Evolutionary conservation across 1,140 invertebrate species (phyloP), one percentile per base, ranked within the genome.

Genomic region (Psix sp.): DNA sequence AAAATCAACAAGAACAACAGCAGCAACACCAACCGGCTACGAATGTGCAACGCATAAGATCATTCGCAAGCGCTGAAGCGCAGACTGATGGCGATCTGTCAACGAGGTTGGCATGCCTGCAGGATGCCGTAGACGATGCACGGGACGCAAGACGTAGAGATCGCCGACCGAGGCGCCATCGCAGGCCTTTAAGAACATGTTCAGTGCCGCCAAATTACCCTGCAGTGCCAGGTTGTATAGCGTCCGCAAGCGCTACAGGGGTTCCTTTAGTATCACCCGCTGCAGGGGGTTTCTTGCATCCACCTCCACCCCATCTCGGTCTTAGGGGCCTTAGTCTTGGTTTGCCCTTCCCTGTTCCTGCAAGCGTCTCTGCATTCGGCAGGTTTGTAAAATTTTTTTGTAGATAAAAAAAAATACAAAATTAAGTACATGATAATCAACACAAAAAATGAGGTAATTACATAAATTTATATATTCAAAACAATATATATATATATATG

Each of bases 311-410:
- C 0, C 86, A 87, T 56, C 65, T 87, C 7, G 84, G 84, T n/a
- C 80, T 86, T 3, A 72, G 86, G 31, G 85, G 86, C 5, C 84
- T 87, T 18, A 87, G 83, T 56, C 80, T 86, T 2, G 86, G 86
- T n/a, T 45, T 87, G 39, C 86, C 85, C 13, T 87, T 86, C 63
- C 86, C 86, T n/a, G 85, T 87, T 33, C 82, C 86, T 20, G 79
- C 86, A 13, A 86, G 86, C 60, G 86, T 87, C 24, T 86, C 86
- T 40, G 85, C 83, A 51, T 87, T 87, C 11, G 85, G 86, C 77
- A 85, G 86, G 86, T 87, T 16, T 57, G 79, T 68, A 18, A 33
- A n/a, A 11, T 11, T 7, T 24, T 24, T 4, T 4, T 24, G 7
- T 3, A 3, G 29, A n/a, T 10, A 33, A 33, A 10, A 10, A 33